phyloP scores from a whole-genome alignment of 2,113 vertebrate species.

The Poeciliopsis retropinna region DNA sequence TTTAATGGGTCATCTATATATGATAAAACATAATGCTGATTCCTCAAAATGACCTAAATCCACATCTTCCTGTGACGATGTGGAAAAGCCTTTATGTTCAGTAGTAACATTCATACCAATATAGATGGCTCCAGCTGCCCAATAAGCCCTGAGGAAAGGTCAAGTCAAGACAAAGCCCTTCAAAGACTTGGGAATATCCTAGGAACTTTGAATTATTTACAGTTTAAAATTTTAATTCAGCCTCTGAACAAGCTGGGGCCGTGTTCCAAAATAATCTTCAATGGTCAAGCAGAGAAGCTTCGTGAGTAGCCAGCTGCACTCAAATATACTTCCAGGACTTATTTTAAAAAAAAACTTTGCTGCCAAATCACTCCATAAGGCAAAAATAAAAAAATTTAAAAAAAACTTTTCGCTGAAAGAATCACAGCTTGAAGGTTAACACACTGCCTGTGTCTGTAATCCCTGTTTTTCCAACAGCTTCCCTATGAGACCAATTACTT shows the following conservation, averaged over 20 bases:
- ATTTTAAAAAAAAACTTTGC: neutral
- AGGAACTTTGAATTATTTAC: neutral
- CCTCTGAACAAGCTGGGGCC: neutral
- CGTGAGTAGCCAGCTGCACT: neutral
- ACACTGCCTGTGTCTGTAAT: conserved; percentile 17
- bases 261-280: neutral
- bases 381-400: neutral
- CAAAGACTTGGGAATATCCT: neutral
- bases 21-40: too few relatives aligned
- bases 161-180: neutral
- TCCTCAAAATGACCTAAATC: neutral
- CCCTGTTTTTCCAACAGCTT: conserved; percentile 18
- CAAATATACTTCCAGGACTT: neutral
- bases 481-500: conserved; percentile 21
- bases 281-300: neutral
- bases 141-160: too few relatives aligned
- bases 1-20: neutral
- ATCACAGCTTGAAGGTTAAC: neutral
- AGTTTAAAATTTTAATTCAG: neutral
- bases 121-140: neutral
- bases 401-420: neutral
- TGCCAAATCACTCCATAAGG: neutral
- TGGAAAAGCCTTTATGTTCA: neutral
- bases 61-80: too few relatives aligned
- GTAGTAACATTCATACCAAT: neutral